phyloP scores from a whole-genome alignment of 35 echinoderm and acorn worm genomes.

The Eucidaris tribuloides region DNA sequence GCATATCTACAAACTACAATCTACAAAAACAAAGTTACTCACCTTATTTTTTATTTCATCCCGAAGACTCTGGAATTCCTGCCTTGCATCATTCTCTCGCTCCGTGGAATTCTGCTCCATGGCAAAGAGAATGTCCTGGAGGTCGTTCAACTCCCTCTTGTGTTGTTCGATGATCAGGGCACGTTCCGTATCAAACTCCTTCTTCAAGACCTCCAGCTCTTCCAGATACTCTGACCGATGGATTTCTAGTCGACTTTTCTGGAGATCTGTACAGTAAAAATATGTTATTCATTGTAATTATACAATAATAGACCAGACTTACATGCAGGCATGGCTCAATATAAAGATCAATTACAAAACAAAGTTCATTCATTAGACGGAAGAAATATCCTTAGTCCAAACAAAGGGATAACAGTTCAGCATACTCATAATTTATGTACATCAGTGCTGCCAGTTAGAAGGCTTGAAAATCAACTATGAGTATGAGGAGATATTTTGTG shows the following conservation, averaged over 20 bases:
- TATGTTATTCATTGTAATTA: no score
- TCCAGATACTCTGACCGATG: slow-evolving; percentile 84
- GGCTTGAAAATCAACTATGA: no score
- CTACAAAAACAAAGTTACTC: background rate
- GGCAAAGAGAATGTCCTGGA: slow-evolving; percentile 97
- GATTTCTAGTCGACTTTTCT: slow-evolving; percentile 65
- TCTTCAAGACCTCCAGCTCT: slow-evolving; percentile 82
- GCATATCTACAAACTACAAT: no score
- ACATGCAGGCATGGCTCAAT: no score
- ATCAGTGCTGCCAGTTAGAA: no score
- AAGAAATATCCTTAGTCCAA: no score
- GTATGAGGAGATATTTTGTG: no score
- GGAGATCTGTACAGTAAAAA: slow-evolving; percentile 58
- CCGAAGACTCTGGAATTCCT: slow-evolving; percentile 98
- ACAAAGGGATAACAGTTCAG: no score
- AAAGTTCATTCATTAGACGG: no score
- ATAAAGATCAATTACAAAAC: no score
- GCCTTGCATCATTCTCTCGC: slow-evolving; percentile 88
- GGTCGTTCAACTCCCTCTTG: slow-evolving; percentile 86
- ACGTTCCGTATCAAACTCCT: slow-evolving; percentile 96
- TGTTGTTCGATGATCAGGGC: slow-evolving; percentile 83
- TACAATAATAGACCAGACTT: background rate
- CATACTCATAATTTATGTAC: no score
- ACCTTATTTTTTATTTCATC: slow-evolving; percentile 99
- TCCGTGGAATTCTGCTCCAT: slow-evolving; percentile 97